Evolutionary conservation across 2,113 vertebrate species (phyloP).

Genomic region (Ciconia maguari): DNA sequence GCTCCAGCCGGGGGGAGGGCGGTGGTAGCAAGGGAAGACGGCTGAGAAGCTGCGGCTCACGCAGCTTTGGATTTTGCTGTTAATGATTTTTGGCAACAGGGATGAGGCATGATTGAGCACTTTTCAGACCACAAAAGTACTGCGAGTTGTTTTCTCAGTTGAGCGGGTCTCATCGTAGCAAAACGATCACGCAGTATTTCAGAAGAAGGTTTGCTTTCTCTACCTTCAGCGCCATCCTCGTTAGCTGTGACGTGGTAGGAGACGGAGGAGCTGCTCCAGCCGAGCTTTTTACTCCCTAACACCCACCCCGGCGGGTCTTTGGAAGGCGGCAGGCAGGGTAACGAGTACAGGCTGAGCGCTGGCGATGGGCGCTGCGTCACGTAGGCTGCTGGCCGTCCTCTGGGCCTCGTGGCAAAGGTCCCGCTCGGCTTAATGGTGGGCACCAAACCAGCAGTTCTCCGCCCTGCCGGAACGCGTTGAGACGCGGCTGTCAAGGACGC

Average conservation of each 20-base stretch:
- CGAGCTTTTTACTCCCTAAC: neutral
- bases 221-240: neutral
- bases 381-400: neutral
- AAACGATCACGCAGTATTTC: neutral
- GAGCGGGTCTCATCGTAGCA: neutral
- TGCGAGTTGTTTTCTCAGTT: neutral
- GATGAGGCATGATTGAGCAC: slow-evolving; percentile 11
- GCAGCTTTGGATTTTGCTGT: neutral
- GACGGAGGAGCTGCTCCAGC: neutral
- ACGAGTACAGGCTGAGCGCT: neutral
- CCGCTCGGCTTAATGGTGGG: neutral
- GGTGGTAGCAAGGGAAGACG: neutral
- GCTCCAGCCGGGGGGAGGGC: neutral
- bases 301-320: neutral
- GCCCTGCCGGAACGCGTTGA: slow-evolving; percentile 25
- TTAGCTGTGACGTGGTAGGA: neutral
- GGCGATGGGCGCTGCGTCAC: neutral
- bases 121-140: slow-evolving; percentile 25
- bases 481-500: neutral
- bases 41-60: neutral
- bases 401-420: accelerated
- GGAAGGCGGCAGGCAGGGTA: neutral
- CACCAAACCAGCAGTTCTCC: slow-evolving; percentile 22
- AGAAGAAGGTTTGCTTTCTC: neutral
- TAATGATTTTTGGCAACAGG: slow-evolving; percentile 41